Conservation (phyloP, 2,888 invertebrate species). For the Zygothrica quintamaculata region DNA sequence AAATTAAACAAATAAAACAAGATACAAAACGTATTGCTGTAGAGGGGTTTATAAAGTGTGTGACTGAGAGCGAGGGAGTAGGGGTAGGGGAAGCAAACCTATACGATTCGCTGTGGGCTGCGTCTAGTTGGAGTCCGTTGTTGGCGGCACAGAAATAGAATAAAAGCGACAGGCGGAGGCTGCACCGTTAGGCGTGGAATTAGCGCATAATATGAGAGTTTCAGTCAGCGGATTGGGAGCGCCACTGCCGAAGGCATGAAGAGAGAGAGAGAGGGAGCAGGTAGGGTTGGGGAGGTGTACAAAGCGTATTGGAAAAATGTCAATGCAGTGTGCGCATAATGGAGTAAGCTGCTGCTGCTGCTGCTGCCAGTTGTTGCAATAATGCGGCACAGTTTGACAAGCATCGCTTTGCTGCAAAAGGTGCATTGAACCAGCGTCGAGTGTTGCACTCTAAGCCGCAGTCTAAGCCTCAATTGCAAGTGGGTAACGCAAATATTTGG, state of each 20-base stretch:
- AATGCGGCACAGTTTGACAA: slow-evolving; percentile 54
- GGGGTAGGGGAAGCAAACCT: background rate
- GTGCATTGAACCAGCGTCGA: slow-evolving; percentile 62
- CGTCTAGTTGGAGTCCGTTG: slow-evolving; percentile 56
- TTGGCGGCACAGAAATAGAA: slow-evolving; percentile 77
- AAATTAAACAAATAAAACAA: slow-evolving; percentile 16
- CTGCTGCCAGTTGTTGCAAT: slow-evolving; percentile 5
- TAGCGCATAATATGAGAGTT: slow-evolving; percentile 72
- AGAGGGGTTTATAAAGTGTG: background rate
- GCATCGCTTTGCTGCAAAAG: slow-evolving; percentile 23
- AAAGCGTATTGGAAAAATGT: slow-evolving; percentile 53
- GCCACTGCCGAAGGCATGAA: slow-evolving; percentile 6
- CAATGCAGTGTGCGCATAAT: slow-evolving; percentile 43
- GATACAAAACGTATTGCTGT: slow-evolving; percentile 34
- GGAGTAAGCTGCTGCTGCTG: slow-evolving; percentile 24
- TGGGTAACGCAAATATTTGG: slow-evolving; percentile 64
- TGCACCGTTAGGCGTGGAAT: slow-evolving; percentile 74
- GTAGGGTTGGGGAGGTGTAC: background rate
- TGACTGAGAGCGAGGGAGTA: background rate
- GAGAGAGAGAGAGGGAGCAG: background rate
- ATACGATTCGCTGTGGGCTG: slow-evolving; percentile 53
- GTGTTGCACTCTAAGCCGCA: slow-evolving; percentile 9
- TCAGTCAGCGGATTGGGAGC: slow-evolving; percentile 56
- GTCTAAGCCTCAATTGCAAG: slow-evolving; percentile 11
- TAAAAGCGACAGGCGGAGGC: slow-evolving; percentile 74